Evolutionary conservation across 2,797 vertebrate species (phyloP).

Genomic region (Poecilia gillii): DNA sequence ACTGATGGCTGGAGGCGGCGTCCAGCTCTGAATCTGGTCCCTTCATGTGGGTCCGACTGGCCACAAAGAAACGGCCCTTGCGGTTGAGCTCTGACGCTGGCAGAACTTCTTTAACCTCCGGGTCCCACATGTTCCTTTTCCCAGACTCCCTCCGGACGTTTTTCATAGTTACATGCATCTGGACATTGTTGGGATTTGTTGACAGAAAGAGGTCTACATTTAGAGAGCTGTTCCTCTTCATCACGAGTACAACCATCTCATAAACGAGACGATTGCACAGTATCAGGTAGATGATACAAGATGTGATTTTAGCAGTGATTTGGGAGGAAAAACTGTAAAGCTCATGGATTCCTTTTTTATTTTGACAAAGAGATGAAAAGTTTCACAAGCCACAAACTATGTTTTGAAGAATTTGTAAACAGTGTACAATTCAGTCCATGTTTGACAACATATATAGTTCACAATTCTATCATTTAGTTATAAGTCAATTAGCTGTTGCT

Average conservation of each 20-base stretch:
- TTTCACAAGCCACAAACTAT: neutral
- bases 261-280: neutral
- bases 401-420: neutral
- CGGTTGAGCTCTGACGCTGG: conserved; percentile 47
- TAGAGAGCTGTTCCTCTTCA: neutral
- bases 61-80: conserved; percentile 49
- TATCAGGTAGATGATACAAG: neutral
- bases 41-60: conserved; percentile 62
- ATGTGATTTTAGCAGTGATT: neutral
- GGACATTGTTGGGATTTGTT: conserved; percentile 25
- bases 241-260: neutral
- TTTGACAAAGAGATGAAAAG: neutral
- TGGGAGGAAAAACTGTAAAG: neutral
- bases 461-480: neutral
- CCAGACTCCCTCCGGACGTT: conserved; percentile 53
- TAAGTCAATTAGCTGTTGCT: neutral
- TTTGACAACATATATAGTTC: neutral
- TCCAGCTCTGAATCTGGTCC: conserved; percentile 43
- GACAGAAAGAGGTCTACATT: conserved; percentile 29
- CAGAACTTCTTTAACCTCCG: conserved; percentile 64
- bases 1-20: conserved; percentile 35
- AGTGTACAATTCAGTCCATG: neutral
- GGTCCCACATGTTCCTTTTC: conserved; percentile 65
- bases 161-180: conserved; percentile 20
- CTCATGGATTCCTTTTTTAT: neutral